Base-by-base conservation (phyloP, 1,140 invertebrate species). In the Lepidurus packardi region DNA sequence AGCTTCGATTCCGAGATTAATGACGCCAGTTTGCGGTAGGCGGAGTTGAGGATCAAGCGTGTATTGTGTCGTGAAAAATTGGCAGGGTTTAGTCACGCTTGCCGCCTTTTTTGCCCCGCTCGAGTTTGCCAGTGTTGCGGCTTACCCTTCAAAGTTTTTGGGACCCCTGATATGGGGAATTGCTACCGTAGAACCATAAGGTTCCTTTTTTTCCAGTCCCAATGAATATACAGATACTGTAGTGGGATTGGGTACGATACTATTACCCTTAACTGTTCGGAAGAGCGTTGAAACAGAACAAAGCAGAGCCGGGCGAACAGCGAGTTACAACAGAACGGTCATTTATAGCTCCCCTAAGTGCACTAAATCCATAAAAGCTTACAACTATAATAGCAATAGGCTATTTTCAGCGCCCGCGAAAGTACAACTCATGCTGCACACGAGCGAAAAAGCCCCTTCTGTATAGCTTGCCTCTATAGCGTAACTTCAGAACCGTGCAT, bases 301-400 rank as follows among this genome's bases (percentile, higher is more conserved):
- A 65, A 65, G 53, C 53, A 3, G 21, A 65, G 47, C 13, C 13
- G 10, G 21, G 47, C 47, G 47, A 25, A 34, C 53, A 16, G 53
- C 16, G 53, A 65, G 7, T 65, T 65, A 65, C 53, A 65, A 65
- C 53, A 9, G 53, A 7, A 65, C 5, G 53, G 53, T 65, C 53
- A 65, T 65, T 65, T 65, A 65, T 65, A 65, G 53, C 53, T 65
- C 53, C 53, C 53, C 53, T 21, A 65, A 65, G 53, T 65, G 21
- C 21, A 65, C 53, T 65, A 65, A 65, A 65, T 65, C 53, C 53
- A 65, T 65, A 65, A 65, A 65, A 65, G 53, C 53, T 65, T 65
- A 65, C 53, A 65, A 65, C 53, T 65, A 65, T 65, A 65, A 65
- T 65, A 65, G 53, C 53, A 65, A 65, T 65, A 65, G 53, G 53